These are phyloP conservation scores for Molossus alvarezi DNA, from an alignment of 2,797 vertebrate species.

Conservation along the genomic window DNA sequence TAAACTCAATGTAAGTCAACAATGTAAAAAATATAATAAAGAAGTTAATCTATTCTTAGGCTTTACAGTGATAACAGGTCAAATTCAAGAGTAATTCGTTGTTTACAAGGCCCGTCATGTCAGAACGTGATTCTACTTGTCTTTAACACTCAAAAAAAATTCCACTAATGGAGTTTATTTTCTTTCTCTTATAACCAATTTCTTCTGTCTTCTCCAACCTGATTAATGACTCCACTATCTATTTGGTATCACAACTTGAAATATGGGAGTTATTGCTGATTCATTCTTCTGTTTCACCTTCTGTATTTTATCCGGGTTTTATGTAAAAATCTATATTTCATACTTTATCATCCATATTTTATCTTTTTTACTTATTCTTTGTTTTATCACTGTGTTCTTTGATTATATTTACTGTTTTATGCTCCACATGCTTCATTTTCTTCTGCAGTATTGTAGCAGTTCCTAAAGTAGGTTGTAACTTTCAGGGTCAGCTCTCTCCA, in stretches of 20 bases:
- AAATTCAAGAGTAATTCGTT: slow-evolving; percentile 47
- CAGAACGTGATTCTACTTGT: slow-evolving; percentile 38
- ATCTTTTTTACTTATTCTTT: neutral
- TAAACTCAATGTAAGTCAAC: neutral
- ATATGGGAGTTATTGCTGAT: neutral
- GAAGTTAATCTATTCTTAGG: neutral
- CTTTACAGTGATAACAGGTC: neutral
- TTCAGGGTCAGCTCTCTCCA: neutral
- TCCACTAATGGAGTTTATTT: neutral
- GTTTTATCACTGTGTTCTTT: neutral
- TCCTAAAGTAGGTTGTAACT: neutral
- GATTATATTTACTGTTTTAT: neutral
- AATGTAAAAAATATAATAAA: slow-evolving; percentile 16
- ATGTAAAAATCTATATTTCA: neutral
- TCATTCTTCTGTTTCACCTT: neutral
- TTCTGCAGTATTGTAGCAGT: neutral
- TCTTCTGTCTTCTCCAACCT: slow-evolving; percentile 2
- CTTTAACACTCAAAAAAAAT: slow-evolving; percentile 60
- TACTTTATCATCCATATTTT: neutral
- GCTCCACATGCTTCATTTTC: neutral
- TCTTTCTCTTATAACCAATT: slow-evolving; percentile 21
- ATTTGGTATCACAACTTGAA: neutral
- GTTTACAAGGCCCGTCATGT: neutral
- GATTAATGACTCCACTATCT: neutral
- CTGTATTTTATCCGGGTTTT: neutral